Percentiles rank a stretch among this genome's conserved stretches.
Conservation (phyloP, 1,140 invertebrate species). For the Drosophila sp. region DNA sequence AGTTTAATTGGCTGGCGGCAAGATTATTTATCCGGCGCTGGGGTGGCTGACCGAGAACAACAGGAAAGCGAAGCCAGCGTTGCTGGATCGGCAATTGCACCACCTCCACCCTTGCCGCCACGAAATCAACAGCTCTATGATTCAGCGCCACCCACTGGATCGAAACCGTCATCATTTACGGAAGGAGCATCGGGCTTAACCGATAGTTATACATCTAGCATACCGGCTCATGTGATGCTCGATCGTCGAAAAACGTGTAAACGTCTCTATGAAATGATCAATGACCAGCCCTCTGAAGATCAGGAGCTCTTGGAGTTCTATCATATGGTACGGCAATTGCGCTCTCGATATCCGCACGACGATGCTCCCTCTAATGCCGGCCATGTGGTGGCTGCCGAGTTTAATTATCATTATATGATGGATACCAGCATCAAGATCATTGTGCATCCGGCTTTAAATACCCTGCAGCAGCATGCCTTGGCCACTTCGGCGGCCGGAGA, state of each 20-base stretch:
- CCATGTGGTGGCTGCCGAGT: constrained; percentile 91
- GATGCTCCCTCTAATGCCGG: constrained; percentile 90
- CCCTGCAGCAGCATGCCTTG: constrained; percentile 82
- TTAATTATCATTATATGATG: constrained; percentile 89
- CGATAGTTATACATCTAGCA: constrained; percentile 72
- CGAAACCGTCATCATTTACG: constrained; percentile 16
- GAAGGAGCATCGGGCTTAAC: constrained; percentile 34
- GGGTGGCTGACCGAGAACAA: constrained; percentile 16
- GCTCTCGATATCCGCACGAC: constrained; percentile 87
- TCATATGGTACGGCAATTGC: constrained; percentile 86
- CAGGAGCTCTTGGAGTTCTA: constrained; percentile 91
- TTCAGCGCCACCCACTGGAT: not conserved
- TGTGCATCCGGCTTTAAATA: constrained; percentile 88
- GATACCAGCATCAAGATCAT: constrained; percentile 93
- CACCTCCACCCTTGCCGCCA: constrained; percentile 84
- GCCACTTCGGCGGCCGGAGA: constrained; percentile 70
- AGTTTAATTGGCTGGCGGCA: constrained; percentile 85
- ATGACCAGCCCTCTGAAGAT: constrained; percentile 87
- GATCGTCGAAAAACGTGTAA: constrained; percentile 84
- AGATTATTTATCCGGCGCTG: constrained; percentile 54
- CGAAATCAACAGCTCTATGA: constrained; percentile 82
- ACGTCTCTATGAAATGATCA: constrained; percentile 89
- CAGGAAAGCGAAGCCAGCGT: constrained; percentile 13
- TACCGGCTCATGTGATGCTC: constrained; percentile 75
- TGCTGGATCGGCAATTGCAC: constrained; percentile 54